These are phyloP conservation scores for Gymnocephalus cernua DNA, from an alignment of 2,113 vertebrate species.

Conservation along the genomic window DNA sequence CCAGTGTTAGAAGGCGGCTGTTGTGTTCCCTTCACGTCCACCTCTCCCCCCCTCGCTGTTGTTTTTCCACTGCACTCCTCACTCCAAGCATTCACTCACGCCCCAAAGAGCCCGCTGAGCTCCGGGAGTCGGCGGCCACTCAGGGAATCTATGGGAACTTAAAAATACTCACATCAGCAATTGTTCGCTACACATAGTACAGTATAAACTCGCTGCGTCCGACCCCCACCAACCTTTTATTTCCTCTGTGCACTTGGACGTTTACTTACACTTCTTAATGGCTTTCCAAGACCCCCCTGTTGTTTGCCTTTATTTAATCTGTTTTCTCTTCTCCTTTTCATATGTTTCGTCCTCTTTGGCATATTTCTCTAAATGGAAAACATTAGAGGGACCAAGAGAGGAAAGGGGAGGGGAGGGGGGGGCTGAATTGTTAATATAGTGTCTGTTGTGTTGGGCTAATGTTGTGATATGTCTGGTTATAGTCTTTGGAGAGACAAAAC, in stretches of 20 bases:
- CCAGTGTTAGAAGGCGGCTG: constrained; percentile 16
- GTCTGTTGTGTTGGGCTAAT: constrained; percentile 47
- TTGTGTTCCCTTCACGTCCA: constrained; percentile 23
- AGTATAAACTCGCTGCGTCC: constrained; percentile 31
- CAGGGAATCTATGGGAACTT: constrained; percentile 74
- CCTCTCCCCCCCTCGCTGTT: constrained; percentile 36
- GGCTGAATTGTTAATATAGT: constrained; percentile 44
- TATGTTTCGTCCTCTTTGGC: constrained; percentile 44
- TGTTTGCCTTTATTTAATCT: constrained; percentile 74
- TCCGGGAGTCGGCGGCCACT: constrained; percentile 73
- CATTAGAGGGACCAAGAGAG: constrained; percentile 24
- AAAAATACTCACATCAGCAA: constrained; percentile 80
- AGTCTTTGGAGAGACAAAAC: constrained; percentile 61
- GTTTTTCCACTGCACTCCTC: constrained; percentile 61
- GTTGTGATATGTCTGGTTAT: constrained; percentile 46
- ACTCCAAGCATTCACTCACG: constrained; percentile 65
- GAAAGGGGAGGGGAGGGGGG: constrained; percentile 16
- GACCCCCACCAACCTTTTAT: constrained; percentile 57
- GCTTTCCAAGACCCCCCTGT: constrained; percentile 71
- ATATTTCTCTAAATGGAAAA: constrained; percentile 51
- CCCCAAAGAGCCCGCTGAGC: constrained; percentile 68
- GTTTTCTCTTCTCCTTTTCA: constrained; percentile 36
- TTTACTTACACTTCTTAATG: constrained; percentile 67
- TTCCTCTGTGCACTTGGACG: constrained; percentile 58
- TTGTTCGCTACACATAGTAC: constrained; percentile 52